Evolutionary conservation across 2,797 vertebrate species (phyloP), one percentile per base, ranked within the genome.

Genomic region (Sebastes alutus): DNA sequence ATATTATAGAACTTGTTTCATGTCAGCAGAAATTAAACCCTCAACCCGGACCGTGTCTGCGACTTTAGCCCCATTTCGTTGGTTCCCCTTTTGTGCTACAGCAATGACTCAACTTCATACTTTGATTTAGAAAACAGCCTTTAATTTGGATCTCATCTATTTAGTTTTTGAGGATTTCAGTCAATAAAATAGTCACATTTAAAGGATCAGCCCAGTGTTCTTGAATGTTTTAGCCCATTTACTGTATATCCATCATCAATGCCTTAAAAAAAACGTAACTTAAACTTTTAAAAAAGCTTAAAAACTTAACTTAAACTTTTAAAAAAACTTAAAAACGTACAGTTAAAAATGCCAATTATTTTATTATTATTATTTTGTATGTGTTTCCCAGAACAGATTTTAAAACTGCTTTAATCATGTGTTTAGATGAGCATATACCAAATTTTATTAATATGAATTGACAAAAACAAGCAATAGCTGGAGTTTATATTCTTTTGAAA

Each of bases 1-100:
- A 33, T 9, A 4, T 25, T 7, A 25, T 12, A 49, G 20, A 54
- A 12, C 8, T 16, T 55, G 63, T 42, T n/a, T n/a, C 54, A 23
- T 3, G 54, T 23, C 33, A 1, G 38, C 63, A 18, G n/a, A 20
- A 52, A 70, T 2, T 65, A 3, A 65, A 46, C 27, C 29, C 29
- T 32, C 10, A 33, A 0, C 2, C 6, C 46, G 0, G 8, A 1
- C 12, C 3, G 1, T 11, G 1, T 38, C 66, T 59, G 65, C 6
- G 52, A 10, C 7, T 55, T 4, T 1, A 12, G 32, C 14, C 18
- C 1, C 0, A 27, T 25, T 75, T 42, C 1, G 1, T 70, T 23
- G 27, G n/a, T 65, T 75, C 38, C 30, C 16, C 5, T 65, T 71
- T 30, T 9, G 55, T 35, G 20, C 27, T 3, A 22, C 20, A 10